Conservation (phyloP, 2,797 vertebrate species). For the Propithecus deckenii region DNA sequence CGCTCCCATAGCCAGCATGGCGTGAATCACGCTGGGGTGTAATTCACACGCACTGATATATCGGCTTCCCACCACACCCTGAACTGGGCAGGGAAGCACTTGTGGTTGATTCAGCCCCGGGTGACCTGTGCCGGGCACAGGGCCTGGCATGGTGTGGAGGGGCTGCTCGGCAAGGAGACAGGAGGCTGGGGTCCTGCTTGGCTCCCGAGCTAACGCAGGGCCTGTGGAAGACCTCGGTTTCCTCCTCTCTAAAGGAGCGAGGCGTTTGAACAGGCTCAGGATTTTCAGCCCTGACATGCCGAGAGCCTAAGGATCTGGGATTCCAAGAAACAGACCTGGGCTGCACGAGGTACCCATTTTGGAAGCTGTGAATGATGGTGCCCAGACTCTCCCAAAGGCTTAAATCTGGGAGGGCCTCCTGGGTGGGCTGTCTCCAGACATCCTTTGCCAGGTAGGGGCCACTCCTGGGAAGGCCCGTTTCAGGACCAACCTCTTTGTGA, state of each 20-base stretch:
- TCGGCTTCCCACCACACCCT: background rate
- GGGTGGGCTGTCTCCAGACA: background rate
- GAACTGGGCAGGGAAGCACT: background rate
- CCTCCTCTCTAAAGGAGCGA: background rate
- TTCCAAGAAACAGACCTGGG: background rate
- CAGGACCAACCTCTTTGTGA: background rate
- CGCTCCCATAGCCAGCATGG: background rate
- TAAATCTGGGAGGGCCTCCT: background rate
- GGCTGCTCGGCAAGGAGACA: background rate
- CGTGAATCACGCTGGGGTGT: background rate
- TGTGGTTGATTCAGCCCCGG: background rate
- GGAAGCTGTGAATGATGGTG: background rate
- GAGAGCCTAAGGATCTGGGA: background rate
- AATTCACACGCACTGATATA: background rate
- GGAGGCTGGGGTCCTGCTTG: background rate
- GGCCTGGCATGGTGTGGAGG: background rate
- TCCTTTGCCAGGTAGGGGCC: background rate
- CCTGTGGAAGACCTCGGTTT: background rate
- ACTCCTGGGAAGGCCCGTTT: too few species aligned
- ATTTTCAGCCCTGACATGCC: background rate
- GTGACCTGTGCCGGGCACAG: fast-evolving
- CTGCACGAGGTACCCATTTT: background rate
- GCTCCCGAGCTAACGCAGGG: fast-evolving
- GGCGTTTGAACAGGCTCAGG: background rate
- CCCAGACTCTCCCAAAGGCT: background rate